A percentile compares a stretch with the other conserved stretches of the same genome.
These are phyloP conservation scores for Aplysina aerophoba DNA, from an alignment of 37 sponge, comb jelly and placozoan genomes.

Conservation along the genomic window DNA sequence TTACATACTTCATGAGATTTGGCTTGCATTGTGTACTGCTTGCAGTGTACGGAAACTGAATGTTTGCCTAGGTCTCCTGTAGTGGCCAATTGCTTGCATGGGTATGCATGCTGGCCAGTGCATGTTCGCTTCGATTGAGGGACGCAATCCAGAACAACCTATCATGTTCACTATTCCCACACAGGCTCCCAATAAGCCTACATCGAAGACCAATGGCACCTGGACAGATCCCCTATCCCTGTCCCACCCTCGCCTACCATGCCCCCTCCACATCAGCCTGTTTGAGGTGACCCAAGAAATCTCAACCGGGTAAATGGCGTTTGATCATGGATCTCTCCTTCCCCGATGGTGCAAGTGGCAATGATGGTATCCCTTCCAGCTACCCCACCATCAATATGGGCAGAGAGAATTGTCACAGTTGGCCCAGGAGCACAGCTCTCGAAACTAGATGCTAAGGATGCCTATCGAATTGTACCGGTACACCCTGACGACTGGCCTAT, in stretches of 20 bases:
- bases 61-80: too few relatives aligned
- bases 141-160: too few relatives aligned
- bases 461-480: constrained; percentile 36
- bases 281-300: constrained; percentile 47
- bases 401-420: background rate
- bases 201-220: too few relatives aligned
- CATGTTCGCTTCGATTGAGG: too few relatives aligned
- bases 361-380: constrained; percentile 45
- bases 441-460: constrained; percentile 33
- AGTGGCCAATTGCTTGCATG: too few relatives aligned
- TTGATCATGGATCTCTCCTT: constrained; percentile 43
- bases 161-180: too few relatives aligned
- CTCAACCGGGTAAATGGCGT: constrained; percentile 33
- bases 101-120: too few relatives aligned
- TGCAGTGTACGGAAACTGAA: too few relatives aligned
- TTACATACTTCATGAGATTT: too few relatives aligned
- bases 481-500: constrained; percentile 48
- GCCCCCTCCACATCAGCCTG: constrained; percentile 21
- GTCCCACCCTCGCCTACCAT: background rate
- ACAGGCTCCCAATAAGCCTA: too few relatives aligned
- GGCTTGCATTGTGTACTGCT: too few relatives aligned
- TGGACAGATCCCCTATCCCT: too few relatives aligned
- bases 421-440: constrained; percentile 37
- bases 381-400: constrained; percentile 24
- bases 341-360: constrained; percentile 33